phyloP scores from a whole-genome alignment of 2,888 invertebrate genomes.

The Bugula neritina region DNA sequence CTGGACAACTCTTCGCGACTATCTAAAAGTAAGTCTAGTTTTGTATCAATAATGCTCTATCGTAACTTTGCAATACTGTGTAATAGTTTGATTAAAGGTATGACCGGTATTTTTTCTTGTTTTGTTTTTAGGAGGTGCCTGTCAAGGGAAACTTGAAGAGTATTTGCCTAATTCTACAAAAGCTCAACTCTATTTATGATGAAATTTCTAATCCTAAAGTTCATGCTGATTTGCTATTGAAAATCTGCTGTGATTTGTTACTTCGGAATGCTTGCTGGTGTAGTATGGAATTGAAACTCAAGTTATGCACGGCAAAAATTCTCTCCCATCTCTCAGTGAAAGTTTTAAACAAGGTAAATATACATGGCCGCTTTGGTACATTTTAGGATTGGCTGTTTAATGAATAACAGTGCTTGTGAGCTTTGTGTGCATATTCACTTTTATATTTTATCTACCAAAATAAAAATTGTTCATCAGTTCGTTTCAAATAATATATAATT shows the following conservation, averaged over 20 bases:
- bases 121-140: too few relatives aligned
- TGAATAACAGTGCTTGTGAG: too few relatives aligned
- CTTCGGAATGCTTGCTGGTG: neutral
- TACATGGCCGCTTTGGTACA: too few relatives aligned
- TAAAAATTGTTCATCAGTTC: too few relatives aligned
- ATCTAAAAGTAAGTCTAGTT: neutral
- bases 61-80: too few relatives aligned
- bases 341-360: neutral
- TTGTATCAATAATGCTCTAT: too few relatives aligned
- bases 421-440: too few relatives aligned
- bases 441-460: too few relatives aligned
- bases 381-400: too few relatives aligned
- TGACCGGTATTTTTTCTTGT: too few relatives aligned
- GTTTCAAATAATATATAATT: too few relatives aligned
- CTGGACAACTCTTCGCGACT: neutral
- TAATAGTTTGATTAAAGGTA: too few relatives aligned
- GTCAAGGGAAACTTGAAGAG: neutral
- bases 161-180: neutral
- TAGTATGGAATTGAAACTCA: neutral
- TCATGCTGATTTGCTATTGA: neutral
- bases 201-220: neutral
- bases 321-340: slow-evolving; percentile 21
- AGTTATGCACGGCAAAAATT: neutral
- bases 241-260: neutral
- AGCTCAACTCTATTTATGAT: slow-evolving; percentile 7